A percentile compares a stretch with the other conserved stretches of the same genome.
Conservation (phyloP, 92 coral and sea anemone genomes). For the Muricea muricata region DNA sequence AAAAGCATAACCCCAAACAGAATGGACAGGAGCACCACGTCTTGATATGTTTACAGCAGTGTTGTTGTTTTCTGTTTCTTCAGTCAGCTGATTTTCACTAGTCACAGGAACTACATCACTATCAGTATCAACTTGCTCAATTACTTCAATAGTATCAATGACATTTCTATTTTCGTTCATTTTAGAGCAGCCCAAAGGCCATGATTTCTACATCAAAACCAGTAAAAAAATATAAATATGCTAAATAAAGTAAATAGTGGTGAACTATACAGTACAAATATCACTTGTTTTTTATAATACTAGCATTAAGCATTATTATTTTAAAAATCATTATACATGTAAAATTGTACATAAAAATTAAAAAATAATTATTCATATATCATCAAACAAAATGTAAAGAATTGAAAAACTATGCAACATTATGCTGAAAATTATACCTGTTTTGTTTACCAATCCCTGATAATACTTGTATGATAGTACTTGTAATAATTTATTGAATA, state of each 20-base stretch:
- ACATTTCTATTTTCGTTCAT: neutral
- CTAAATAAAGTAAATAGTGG: slow-evolving; percentile 8
- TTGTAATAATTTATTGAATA: too few species aligned
- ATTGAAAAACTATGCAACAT: neutral
- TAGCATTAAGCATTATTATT: neutral
- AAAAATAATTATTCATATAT: neutral
- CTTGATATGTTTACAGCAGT: slow-evolving; percentile 9
- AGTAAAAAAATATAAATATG: neutral
- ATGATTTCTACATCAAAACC: neutral
- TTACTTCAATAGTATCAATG: neutral
- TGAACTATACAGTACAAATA: neutral
- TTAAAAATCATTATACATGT: neutral
- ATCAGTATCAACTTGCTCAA: slow-evolving; percentile 5
- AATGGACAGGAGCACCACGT: slow-evolving; percentile 28
- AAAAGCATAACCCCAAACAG: slow-evolving; percentile 32
- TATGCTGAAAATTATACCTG: too few species aligned
- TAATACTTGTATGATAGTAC: too few species aligned
- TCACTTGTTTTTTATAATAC: neutral
- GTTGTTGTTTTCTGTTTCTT: neutral
- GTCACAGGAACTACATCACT: slow-evolving; percentile 10
- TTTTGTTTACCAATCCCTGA: too few species aligned
- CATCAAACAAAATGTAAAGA: neutral
- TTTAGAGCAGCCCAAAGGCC: neutral
- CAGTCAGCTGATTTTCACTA: slow-evolving; percentile 6
- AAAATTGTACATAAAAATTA: too few species aligned